A percentile compares a stretch with the other conserved stretches of the same genome.
These are phyloP conservation scores for Silurus aristotelis DNA, from an alignment of 2,797 vertebrate genomes.

Conservation along the genomic window DNA sequence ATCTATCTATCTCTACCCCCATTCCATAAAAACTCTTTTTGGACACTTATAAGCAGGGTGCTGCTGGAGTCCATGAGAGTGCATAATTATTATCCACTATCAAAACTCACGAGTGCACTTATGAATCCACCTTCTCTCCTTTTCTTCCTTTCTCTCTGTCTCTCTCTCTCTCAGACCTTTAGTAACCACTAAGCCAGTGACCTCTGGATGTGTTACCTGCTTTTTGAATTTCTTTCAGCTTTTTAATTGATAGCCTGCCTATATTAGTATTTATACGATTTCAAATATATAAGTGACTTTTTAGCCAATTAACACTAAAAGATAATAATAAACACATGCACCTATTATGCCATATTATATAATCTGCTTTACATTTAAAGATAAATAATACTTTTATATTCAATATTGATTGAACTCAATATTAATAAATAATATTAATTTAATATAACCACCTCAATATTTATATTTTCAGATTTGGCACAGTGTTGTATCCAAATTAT, in stretches of 20 bases:
- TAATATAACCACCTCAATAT: background rate
- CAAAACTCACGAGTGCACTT: background rate
- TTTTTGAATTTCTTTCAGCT: no score
- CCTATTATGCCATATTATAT: background rate
- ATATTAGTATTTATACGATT: background rate
- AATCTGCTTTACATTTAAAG: background rate
- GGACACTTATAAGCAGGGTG: background rate
- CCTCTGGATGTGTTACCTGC: background rate
- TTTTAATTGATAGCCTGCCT: background rate
- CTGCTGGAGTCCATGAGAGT: background rate
- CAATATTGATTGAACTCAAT: background rate
- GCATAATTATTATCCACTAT: background rate
- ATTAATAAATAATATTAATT: background rate
- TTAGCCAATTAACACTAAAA: no score
- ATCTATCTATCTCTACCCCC: background rate
- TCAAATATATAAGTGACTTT: background rate
- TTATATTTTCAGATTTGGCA: background rate
- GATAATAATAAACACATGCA: background rate
- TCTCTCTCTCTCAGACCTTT: background rate
- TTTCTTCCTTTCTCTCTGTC: background rate
- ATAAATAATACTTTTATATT: background rate
- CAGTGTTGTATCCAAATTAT: conserved; percentile 40
- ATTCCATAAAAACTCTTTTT: background rate
- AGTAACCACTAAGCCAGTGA: background rate
- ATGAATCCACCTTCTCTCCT: background rate